Evolutionary conservation across 2,797 vertebrate species (phyloP).

Genomic region (Gallinago nigripennis): DNA sequence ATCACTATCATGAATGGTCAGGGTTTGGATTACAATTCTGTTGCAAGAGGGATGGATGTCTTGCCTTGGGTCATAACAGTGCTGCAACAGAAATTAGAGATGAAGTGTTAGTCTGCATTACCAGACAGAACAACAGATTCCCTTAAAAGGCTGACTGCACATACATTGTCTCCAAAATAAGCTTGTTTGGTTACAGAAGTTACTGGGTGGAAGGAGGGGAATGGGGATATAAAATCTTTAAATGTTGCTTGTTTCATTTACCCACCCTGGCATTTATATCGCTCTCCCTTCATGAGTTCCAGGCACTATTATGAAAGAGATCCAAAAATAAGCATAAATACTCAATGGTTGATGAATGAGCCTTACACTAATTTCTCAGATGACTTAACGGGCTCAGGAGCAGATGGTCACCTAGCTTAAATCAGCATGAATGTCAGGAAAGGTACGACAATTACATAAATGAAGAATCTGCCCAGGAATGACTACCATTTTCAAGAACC

Average conservation of each 20-base stretch:
- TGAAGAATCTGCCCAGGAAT: neutral
- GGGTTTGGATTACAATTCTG: neutral
- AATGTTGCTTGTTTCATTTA: neutral
- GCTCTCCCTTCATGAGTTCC: neutral
- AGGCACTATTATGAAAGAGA: neutral
- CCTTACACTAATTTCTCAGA: neutral
- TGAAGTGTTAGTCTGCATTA: neutral
- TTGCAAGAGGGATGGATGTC: neutral
- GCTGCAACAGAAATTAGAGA: neutral
- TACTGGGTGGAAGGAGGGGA: neutral
- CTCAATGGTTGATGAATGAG: neutral
- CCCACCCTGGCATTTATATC: neutral
- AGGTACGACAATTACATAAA: neutral
- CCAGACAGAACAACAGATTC: neutral
- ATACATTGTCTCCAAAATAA: neutral
- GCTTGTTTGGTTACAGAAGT: neutral
- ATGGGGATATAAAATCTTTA: neutral
- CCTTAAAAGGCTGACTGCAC: neutral
- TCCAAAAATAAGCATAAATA: neutral
- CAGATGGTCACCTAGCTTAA: neutral
- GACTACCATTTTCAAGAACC: neutral
- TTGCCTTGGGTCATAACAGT: neutral
- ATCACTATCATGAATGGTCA: neutral
- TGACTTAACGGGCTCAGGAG: neutral
- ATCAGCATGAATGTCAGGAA: neutral